Conservation (phyloP, 2,888 invertebrate species). For the Pardosa pseudoannulata region DNA sequence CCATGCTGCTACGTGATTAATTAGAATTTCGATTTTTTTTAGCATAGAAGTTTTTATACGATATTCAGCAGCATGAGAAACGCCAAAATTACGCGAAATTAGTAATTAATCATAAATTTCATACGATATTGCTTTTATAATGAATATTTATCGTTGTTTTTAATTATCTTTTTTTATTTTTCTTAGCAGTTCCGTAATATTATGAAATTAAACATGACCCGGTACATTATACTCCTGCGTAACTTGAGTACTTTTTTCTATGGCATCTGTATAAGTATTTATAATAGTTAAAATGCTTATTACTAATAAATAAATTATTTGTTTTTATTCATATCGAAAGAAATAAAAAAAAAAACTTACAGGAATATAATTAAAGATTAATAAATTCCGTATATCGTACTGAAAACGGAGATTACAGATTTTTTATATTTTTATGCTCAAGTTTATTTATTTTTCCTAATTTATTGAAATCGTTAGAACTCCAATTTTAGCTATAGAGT, state of each 20-base stretch:
- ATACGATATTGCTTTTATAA: slow-evolving; percentile 13
- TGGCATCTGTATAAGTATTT: background rate
- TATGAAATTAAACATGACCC: background rate
- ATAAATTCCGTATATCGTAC: too few relatives aligned
- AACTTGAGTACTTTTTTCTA: background rate
- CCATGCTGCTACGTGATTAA: slow-evolving; percentile 1
- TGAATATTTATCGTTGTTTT: slow-evolving; percentile 6
- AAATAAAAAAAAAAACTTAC: too few relatives aligned
- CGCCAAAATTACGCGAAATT: background rate
- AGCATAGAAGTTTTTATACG: background rate
- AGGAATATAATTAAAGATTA: too few relatives aligned
- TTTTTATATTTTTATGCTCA: too few relatives aligned
- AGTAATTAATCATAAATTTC: background rate
- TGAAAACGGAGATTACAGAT: too few relatives aligned
- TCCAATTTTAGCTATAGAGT: too few relatives aligned
- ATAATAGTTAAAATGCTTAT: background rate
- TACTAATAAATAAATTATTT: too few relatives aligned
- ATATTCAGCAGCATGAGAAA: background rate
- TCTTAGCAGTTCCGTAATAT: background rate
- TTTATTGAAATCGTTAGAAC: too few relatives aligned
- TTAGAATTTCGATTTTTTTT: slow-evolving; percentile 11
- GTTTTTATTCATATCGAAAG: too few relatives aligned
- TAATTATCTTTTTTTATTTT: background rate
- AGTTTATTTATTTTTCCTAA: too few relatives aligned
- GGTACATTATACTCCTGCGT: background rate